Evolutionary conservation across 2,797 vertebrate genomes (phyloP).

Genomic region (Poecilia picta): DNA sequence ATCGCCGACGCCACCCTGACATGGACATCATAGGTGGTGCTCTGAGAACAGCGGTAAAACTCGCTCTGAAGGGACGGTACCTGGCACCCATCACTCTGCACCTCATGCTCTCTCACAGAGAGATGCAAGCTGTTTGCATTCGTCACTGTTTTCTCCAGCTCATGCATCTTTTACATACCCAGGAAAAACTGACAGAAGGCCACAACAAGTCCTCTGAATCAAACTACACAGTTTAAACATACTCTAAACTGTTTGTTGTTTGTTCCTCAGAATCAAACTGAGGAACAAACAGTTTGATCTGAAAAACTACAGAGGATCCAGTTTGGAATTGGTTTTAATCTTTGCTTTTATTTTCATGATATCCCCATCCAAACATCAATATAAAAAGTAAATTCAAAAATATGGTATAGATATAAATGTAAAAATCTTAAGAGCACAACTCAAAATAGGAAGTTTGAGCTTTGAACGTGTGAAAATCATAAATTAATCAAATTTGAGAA

Average conservation of each 20-base stretch:
- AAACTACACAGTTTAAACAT: too few species aligned
- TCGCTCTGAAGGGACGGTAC: constrained; percentile 52
- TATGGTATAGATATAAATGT: not conserved
- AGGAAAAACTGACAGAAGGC: not conserved
- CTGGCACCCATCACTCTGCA: constrained; percentile 82
- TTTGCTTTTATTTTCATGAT: not conserved
- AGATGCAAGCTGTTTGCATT: constrained; percentile 8
- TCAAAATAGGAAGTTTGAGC: not conserved
- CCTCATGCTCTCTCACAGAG: constrained; percentile 46
- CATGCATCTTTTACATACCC: not conserved
- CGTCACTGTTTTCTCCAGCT: not conserved
- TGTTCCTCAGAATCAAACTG: too few species aligned
- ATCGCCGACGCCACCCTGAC: constrained; percentile 66
- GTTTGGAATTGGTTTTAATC: not conserved
- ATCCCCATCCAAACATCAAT: constrained; percentile 4
- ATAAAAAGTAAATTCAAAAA: not conserved
- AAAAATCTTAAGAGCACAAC: not conserved
- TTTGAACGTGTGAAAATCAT: not conserved
- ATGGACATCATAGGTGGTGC: constrained; percentile 58
- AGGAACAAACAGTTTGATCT: not conserved
- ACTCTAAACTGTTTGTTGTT: too few species aligned
- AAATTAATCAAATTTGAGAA: not conserved
- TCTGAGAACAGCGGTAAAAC: constrained; percentile 59
- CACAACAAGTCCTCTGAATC: not conserved
- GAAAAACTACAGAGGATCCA: not conserved